phyloP scores from a whole-genome alignment of 2,113 vertebrate genomes.

The Grallaria varia region DNA sequence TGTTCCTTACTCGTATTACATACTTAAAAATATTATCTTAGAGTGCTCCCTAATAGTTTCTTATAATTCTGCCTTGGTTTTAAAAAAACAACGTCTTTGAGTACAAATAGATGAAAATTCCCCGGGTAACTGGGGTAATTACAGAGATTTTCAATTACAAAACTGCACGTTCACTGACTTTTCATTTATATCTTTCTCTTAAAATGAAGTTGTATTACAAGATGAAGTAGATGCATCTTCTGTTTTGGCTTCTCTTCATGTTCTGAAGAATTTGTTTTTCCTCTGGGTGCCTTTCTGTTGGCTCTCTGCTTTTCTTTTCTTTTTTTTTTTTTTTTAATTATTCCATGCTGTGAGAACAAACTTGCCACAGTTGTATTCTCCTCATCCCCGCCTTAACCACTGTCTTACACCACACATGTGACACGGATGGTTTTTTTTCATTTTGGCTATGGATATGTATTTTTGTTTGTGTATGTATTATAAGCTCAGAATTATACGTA shows the following conservation, averaged over 20 bases:
- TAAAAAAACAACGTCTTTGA: not conserved
- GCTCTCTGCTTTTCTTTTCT: not conserved
- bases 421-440: not conserved
- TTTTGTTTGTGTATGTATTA: not conserved
- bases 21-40: constrained; percentile 45
- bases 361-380: not conserved
- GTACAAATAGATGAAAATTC: constrained; percentile 14
- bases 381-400: not conserved
- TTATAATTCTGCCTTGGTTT: constrained; percentile 22
- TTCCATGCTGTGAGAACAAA: not conserved
- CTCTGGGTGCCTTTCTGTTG: constrained; percentile 45
- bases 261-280: constrained; percentile 42
- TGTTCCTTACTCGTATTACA: constrained; percentile 27
- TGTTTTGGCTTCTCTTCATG: constrained; percentile 1
- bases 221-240: constrained; percentile 24
- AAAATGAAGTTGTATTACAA: constrained; percentile 16
- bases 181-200: constrained; percentile 32
- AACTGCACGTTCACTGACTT: constrained; percentile 6
- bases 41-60: constrained; percentile 30
- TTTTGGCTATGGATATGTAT: not conserved
- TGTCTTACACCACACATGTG: not conserved
- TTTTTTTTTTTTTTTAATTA: not conserved
- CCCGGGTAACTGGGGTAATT: constrained; percentile 19
- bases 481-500: not conserved
- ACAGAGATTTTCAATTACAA: constrained; percentile 48